Percentiles rank a stretch among this genome's conserved stretches.
Evolutionary conservation across 2,113 vertebrate species (phyloP).

Genomic region (Pangasianodon hypophthalmus): DNA sequence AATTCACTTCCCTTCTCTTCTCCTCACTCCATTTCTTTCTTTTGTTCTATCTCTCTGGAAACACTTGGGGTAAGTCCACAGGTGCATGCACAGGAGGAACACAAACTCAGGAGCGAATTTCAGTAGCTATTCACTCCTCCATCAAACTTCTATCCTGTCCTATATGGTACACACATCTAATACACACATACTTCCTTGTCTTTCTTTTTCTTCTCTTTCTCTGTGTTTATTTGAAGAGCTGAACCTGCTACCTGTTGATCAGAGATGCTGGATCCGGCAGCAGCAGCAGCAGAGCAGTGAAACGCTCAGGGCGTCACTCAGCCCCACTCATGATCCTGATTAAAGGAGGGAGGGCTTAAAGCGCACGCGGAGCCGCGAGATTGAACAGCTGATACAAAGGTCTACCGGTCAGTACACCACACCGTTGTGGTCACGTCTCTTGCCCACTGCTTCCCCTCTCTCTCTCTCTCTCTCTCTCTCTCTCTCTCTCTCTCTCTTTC

Average conservation of each 20-base stretch:
- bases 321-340: slow-evolving; percentile 46
- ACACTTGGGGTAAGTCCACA: slow-evolving; percentile 37
- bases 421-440: slow-evolving; percentile 30
- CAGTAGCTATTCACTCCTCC: neutral
- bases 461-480: neutral
- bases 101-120: neutral
- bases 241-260: slow-evolving; percentile 36
- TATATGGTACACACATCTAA: neutral
- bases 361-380: neutral
- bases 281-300: slow-evolving; percentile 23
- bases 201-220: neutral
- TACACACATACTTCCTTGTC: neutral
- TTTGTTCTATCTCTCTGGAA: neutral
- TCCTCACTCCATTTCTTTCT: neutral
- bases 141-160: neutral
- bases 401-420: slow-evolving; percentile 43
- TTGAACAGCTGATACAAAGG: slow-evolving; percentile 42
- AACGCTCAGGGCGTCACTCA: neutral
- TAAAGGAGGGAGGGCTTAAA: slow-evolving; percentile 44
- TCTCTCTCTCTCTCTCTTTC: neutral
- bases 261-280: slow-evolving; percentile 40
- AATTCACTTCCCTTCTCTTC: neutral
- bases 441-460: slow-evolving; percentile 17
- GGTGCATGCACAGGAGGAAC: neutral
- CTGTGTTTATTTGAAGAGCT: neutral